Percentiles rank a stretch among this genome's conserved stretches.
These are phyloP conservation scores for Muscicapa striata DNA, from an alignment of 2,797 vertebrate species.

Conservation along the genomic window DNA sequence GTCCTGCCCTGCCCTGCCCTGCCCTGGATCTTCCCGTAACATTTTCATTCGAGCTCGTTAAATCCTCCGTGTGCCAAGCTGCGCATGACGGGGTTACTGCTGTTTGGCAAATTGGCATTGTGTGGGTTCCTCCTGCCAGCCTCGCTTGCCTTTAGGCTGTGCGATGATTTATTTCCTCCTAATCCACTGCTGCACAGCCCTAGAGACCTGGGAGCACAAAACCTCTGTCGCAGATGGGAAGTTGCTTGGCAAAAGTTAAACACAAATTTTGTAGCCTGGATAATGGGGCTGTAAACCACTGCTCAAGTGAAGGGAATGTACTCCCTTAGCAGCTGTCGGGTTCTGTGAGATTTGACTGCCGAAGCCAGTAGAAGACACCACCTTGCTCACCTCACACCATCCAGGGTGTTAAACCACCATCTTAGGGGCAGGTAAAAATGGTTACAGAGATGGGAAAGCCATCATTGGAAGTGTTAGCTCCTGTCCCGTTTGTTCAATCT, in stretches of 20 bases:
- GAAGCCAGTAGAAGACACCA: background rate
- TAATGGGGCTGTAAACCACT: background rate
- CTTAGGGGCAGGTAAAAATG: background rate
- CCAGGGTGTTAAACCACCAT: background rate
- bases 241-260: background rate
- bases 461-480: background rate
- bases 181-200: background rate
- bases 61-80: background rate
- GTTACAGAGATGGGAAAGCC: background rate
- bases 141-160: background rate
- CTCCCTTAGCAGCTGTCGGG: background rate
- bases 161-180: background rate
- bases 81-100: rapidly evolving
- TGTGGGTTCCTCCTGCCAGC: background rate
- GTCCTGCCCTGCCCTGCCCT: background rate
- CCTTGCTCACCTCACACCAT: background rate
- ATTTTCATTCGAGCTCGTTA: background rate
- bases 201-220: background rate
- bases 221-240: background rate
- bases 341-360: background rate
- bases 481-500: rapidly evolving
- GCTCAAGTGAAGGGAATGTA: background rate
- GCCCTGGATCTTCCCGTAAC: background rate
- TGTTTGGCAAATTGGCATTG: background rate
- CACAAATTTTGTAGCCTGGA: background rate